A percentile compares a stretch with the other conserved stretches of the same genome.
These are phyloP conservation scores for Leptoclinus maculatus DNA, from an alignment of 2,797 vertebrate species.

Conservation along the genomic window DNA sequence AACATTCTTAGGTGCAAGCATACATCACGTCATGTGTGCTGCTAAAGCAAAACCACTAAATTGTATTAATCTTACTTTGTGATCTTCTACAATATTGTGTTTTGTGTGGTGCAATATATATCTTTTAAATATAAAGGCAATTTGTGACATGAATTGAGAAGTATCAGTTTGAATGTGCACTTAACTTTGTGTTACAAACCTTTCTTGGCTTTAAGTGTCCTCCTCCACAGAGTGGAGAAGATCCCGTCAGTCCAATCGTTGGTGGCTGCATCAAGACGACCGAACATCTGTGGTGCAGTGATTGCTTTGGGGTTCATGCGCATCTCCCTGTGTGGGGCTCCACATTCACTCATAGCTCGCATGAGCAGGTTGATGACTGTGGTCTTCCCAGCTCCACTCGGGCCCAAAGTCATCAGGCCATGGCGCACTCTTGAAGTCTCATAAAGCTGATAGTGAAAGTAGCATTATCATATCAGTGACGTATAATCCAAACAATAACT, in stretches of 20 bases:
- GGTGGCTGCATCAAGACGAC: conserved; percentile 91
- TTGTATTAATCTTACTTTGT: not conserved
- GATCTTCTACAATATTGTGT: not conserved
- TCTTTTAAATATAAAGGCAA: not conserved
- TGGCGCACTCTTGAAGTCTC: conserved; percentile 90
- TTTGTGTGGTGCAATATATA: not conserved
- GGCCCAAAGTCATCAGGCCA: conserved; percentile 92
- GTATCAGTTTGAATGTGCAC: not conserved
- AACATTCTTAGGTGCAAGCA: not conserved
- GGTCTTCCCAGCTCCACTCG: conserved; percentile 94
- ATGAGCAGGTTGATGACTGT: conserved; percentile 89
- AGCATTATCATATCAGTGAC: not conserved
- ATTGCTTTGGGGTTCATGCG: conserved; percentile 98
- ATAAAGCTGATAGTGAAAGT: conserved; percentile 77
- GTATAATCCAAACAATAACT: not conserved
- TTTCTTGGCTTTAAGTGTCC: conserved; percentile 92
- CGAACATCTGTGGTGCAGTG: conserved; percentile 95
- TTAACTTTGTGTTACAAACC: conserved; percentile 65
- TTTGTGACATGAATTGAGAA: not conserved
- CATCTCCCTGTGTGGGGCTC: conserved; percentile 91
- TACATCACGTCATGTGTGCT: not conserved
- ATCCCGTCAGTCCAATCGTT: conserved; percentile 97
- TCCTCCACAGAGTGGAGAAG: conserved; percentile 94
- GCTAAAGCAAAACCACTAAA: not conserved
- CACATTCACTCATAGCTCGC: conserved; percentile 91